phyloP scores from a whole-genome alignment of 2,797 vertebrate genomes.

The Cossypha heuglini region DNA sequence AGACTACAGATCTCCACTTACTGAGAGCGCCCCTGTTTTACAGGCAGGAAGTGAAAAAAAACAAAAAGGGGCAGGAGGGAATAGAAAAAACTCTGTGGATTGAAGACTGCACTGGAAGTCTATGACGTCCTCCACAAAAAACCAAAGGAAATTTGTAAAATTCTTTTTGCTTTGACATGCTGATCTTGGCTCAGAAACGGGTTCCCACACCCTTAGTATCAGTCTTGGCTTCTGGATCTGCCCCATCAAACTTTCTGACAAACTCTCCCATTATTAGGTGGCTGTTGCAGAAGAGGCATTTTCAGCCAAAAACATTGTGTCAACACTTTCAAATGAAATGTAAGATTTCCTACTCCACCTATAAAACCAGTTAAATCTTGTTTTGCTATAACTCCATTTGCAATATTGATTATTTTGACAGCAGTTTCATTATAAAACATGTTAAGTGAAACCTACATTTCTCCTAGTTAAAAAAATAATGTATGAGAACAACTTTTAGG shows the following conservation, averaged over 20 bases:
- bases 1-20: neutral
- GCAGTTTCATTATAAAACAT: neutral
- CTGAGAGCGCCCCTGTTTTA: neutral
- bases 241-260: neutral
- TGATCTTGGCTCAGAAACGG: neutral
- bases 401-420: neutral
- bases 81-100: neutral
- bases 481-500: neutral
- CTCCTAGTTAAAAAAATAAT: neutral
- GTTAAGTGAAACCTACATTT: neutral
- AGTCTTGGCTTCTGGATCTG: neutral
- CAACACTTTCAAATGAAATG: neutral
- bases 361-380: neutral
- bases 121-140: neutral
- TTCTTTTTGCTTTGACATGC: neutral
- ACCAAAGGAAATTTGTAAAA: neutral
- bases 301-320: neutral
- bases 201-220: neutral
- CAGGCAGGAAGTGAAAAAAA: neutral
- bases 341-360: neutral
- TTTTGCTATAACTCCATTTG: neutral
- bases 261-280: neutral
- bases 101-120: neutral
- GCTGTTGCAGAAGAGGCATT: neutral
- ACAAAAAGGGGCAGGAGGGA: accelerated